Percentiles rank a stretch among this genome's conserved stretches.
Conservation (phyloP, 2,797 vertebrate genomes). For the Phrynocephalus guinanensis region DNA sequence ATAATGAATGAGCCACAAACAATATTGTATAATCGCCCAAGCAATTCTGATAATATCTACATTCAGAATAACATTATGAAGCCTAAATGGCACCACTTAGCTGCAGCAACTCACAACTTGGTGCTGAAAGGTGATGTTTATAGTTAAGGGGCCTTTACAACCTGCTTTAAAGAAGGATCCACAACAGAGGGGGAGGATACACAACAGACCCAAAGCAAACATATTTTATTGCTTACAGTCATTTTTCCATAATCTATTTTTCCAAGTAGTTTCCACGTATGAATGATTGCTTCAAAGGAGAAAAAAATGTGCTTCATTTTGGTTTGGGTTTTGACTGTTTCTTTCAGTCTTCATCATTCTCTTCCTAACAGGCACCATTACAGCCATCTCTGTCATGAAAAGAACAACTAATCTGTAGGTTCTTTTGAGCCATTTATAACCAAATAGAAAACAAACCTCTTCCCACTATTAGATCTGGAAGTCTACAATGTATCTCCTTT, state of each 20-base stretch:
- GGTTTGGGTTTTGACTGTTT: not conserved
- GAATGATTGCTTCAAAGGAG: not conserved
- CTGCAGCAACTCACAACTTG: not conserved
- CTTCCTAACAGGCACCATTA: too few relatives aligned
- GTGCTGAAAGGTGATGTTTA: conserved; percentile 34
- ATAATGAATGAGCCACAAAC: conserved; percentile 30
- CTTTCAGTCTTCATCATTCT: not conserved
- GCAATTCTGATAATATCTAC: conserved; percentile 20
- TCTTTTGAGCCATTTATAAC: too few relatives aligned
- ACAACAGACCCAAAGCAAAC: not conserved
- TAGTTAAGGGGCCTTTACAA: conserved; percentile 28
- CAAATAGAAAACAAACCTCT: too few relatives aligned
- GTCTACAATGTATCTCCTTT: too few relatives aligned
- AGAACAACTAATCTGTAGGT: too few relatives aligned
- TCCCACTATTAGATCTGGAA: too few relatives aligned
- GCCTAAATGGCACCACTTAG: conserved; percentile 32
- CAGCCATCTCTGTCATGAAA: too few relatives aligned
- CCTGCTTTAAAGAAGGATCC: not conserved
- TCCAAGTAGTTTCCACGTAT: not conserved
- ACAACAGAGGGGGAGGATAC: not conserved
- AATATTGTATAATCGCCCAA: conserved; percentile 18
- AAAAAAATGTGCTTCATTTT: not conserved
- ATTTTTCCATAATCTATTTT: not conserved
- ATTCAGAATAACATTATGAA: conserved; percentile 33
- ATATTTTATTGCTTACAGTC: not conserved